Conservation (phyloP, 2,888 invertebrate genomes). For the Macrostomum cliftonense region DNA sequence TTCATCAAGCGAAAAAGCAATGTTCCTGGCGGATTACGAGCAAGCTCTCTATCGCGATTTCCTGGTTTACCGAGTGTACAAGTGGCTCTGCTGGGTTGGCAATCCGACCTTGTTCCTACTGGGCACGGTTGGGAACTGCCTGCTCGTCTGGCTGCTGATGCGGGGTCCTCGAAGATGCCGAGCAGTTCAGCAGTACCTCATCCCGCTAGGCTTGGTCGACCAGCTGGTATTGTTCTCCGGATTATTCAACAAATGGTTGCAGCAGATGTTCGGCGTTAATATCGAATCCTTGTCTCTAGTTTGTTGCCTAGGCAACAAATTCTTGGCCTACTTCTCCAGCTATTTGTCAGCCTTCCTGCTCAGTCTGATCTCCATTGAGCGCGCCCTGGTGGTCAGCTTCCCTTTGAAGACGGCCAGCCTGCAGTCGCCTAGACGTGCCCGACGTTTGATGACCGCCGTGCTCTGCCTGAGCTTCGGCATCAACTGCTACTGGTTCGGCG, state of each 20-base stretch:
- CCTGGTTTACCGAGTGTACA: too few species aligned
- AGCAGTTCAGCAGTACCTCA: constrained; percentile 16
- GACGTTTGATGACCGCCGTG: constrained; percentile 17
- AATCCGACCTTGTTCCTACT: too few species aligned
- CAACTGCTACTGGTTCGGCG: too few species aligned
- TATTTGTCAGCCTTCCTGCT: constrained; percentile 31
- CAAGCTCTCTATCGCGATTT: too few species aligned
- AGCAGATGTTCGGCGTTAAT: constrained; percentile 21
- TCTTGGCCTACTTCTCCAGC: constrained; percentile 13
- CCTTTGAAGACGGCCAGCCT: constrained; percentile 21
- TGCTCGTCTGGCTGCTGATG: too few species aligned
- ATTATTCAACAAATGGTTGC: constrained; percentile 25
- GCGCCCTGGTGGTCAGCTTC: constrained; percentile 29
- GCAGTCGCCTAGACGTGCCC: constrained; percentile 23
- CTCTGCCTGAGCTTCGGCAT: too few species aligned
- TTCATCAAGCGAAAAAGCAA: too few species aligned
- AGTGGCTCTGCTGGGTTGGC: too few species aligned
- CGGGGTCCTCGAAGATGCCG: too few species aligned
- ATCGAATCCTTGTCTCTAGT: constrained; percentile 19
- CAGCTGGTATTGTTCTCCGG: constrained; percentile 25
- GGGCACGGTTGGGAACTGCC: too few species aligned
- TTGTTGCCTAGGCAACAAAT: constrained; percentile 20
- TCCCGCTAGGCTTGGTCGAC: constrained; percentile 26
- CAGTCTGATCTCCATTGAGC: constrained; percentile 28
- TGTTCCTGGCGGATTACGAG: too few species aligned